A percentile compares a stretch with the other conserved stretches of the same genome.
Conservation (phyloP, 2,888 invertebrate genomes). For the Hypsopygia costalis region DNA sequence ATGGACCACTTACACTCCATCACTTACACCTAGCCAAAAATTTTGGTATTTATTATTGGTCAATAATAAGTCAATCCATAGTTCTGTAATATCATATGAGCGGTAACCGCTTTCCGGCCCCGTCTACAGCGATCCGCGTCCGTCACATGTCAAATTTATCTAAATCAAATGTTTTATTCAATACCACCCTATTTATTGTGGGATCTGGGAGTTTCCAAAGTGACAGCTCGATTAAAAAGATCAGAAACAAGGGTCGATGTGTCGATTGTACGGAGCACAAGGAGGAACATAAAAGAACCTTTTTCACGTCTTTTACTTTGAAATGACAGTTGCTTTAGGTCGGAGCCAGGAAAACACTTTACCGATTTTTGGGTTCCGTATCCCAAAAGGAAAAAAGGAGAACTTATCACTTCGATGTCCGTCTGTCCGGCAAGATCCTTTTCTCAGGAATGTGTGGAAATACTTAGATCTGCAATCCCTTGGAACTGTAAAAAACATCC, state of each 20-base stretch:
- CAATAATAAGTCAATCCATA: no score
- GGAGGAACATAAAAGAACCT: conserved; percentile 5
- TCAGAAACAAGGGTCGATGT: not conserved
- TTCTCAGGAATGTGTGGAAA: no score
- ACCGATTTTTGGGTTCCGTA: not conserved
- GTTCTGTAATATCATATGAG: not conserved
- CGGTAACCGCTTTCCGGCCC: not conserved
- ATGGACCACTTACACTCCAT: no score
- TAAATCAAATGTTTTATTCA: conserved; percentile 4
- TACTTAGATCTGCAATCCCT: no score
- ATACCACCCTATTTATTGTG: not conserved
- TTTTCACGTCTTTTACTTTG: conserved; percentile 7
- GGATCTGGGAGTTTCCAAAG: not conserved
- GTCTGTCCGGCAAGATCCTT: no score
- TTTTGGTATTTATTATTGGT: no score
- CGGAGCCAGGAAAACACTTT: not conserved
- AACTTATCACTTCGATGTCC: no score
- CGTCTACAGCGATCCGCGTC: not conserved
- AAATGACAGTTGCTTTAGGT: conserved; percentile 8
- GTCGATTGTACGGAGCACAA: not conserved
- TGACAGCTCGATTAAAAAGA: not conserved
- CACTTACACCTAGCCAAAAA: no score
- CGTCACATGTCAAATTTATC: not conserved
- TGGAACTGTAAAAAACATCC: no score
- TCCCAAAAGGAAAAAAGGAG: no score